Percentiles rank a stretch among this genome's conserved stretches.
phyloP scores from a whole-genome alignment of 1,140 invertebrate species.

The Ericerus pela region DNA sequence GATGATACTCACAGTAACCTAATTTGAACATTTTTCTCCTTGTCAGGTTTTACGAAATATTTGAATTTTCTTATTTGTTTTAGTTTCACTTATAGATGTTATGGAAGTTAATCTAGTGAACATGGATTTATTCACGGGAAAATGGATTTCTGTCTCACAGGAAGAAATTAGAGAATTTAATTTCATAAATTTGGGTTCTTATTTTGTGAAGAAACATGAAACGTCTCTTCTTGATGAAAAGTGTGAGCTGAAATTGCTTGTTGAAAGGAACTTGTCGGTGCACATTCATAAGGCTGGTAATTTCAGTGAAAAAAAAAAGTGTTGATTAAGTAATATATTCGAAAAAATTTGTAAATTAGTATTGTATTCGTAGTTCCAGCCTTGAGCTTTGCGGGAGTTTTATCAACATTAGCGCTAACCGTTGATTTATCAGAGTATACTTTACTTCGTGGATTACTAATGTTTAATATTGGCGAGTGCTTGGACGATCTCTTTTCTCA shows the following conservation, averaged over 20 bases:
- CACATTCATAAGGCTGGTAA: conserved; percentile 13
- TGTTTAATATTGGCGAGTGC: conserved; percentile 83
- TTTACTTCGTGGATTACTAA: conserved; percentile 70
- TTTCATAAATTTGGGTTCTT: conserved; percentile 38
- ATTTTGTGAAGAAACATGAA: conserved; percentile 38
- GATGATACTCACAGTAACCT: conserved; percentile 2
- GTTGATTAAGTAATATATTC: neutral
- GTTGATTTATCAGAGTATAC: conserved; percentile 75
- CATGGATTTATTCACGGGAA: conserved; percentile 65
- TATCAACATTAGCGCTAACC: conserved; percentile 72
- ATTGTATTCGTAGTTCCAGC: conserved; percentile 56
- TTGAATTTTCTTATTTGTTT: neutral
- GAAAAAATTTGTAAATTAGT: conserved; percentile 34
- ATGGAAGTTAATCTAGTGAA: conserved; percentile 62
- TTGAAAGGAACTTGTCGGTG: conserved; percentile 65
- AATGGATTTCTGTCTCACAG: conserved; percentile 31
- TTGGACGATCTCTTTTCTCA: conserved; percentile 42
- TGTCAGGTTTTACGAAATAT: neutral
- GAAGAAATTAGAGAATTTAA: no score
- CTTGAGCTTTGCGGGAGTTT: conserved; percentile 63
- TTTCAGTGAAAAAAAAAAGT: neutral
- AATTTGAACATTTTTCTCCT: neutral
- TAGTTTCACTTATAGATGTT: conserved; percentile 46
- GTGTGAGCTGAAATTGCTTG: conserved; percentile 58
- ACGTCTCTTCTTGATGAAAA: conserved; percentile 58